A percentile compares a stretch with the other conserved stretches of the same genome.
phyloP scores from a whole-genome alignment of 2,888 invertebrate genomes.

The Tholera decimalis region DNA sequence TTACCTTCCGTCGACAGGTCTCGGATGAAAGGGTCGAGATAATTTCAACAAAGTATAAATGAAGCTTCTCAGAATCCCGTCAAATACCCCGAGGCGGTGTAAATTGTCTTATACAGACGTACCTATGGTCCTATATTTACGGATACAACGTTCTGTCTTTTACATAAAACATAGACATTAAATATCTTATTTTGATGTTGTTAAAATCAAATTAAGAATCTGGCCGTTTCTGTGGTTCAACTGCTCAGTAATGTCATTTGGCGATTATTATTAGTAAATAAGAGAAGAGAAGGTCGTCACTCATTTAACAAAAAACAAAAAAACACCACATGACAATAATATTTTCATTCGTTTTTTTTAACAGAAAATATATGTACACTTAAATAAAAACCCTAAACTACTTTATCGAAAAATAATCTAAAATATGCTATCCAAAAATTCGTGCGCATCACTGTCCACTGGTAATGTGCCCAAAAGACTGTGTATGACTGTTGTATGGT shows the following conservation, averaged over 20 bases:
- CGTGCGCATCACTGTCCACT: too few species aligned
- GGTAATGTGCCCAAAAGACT: too few species aligned
- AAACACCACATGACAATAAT: too few species aligned
- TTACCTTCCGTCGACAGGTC: neutral
- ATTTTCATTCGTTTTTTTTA: too few species aligned
- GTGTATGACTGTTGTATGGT: too few species aligned
- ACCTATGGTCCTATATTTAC: slow-evolving; percentile 8
- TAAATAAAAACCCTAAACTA: too few species aligned
- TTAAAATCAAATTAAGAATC: slow-evolving; percentile 7
- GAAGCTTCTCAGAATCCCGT: slow-evolving; percentile 16
- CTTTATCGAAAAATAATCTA: too few species aligned
- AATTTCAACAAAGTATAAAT: slow-evolving; percentile 39
- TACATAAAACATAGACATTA: neutral
- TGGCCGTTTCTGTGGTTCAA: neutral
- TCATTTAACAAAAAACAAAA: too few species aligned
- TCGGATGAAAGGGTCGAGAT: slow-evolving; percentile 33
- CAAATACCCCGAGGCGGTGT: slow-evolving; percentile 24
- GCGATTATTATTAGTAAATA: too few species aligned
- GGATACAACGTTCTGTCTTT: neutral
- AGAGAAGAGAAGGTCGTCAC: too few species aligned
- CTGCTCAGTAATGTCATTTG: neutral
- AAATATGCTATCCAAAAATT: too few species aligned
- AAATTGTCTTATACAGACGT: slow-evolving; percentile 31
- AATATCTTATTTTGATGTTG: neutral
- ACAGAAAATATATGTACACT: too few species aligned